Evolutionary conservation across 2,113 vertebrate genomes (phyloP).

Genomic region (Campylomormyrus numenius): DNA sequence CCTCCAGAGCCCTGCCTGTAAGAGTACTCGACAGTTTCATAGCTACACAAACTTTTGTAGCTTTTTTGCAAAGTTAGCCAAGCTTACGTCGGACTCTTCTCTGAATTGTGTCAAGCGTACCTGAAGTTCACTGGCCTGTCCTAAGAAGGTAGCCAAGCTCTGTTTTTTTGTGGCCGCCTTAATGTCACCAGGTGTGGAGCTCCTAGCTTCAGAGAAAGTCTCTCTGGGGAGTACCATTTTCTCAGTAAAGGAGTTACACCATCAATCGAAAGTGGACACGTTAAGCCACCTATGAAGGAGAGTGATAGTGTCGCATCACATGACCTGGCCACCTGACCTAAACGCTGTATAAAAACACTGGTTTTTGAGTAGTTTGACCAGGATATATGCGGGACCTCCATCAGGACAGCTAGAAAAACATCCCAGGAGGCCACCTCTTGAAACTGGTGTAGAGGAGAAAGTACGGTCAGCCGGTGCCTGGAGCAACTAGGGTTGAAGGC

Average conservation of each 20-base stretch:
- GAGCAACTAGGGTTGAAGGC: background rate
- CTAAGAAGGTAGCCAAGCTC: background rate
- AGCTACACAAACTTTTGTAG: background rate
- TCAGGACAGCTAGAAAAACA: background rate
- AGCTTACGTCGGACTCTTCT: background rate
- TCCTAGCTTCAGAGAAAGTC: background rate
- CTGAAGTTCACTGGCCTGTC: background rate
- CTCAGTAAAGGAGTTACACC: background rate
- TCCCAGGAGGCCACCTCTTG: background rate
- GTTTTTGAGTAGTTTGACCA: background rate
- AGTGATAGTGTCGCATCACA: background rate
- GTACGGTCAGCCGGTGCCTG: background rate
- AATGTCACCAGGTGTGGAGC: background rate
- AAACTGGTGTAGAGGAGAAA: background rate
- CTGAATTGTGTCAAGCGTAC: background rate
- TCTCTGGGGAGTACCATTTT: background rate
- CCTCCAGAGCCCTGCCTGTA: background rate
- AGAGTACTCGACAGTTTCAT: background rate
- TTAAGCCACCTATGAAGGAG: background rate
- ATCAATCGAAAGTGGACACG: background rate
- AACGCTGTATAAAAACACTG: background rate
- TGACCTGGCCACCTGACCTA: background rate
- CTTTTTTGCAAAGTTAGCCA: background rate
- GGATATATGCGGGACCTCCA: background rate
- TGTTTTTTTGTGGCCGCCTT: background rate